Evolutionary conservation across 2,113 vertebrate species (phyloP).

Genomic region (Hucho hucho): DNA sequence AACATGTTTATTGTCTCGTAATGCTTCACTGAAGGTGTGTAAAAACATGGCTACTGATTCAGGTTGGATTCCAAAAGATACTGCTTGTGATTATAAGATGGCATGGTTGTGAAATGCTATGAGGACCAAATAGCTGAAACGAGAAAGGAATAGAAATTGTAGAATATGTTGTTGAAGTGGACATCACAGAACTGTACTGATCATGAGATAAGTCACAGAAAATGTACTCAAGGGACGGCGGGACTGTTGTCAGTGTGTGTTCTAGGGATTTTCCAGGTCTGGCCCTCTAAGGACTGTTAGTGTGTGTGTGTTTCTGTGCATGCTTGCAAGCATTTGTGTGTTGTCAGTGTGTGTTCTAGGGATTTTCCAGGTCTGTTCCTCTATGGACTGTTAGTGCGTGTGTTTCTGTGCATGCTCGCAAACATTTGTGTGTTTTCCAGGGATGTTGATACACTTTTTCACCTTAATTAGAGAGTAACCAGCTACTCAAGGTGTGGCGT

Average conservation of each 20-base stretch:
- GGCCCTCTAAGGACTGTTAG: background rate
- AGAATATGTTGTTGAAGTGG: background rate
- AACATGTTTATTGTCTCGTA: background rate
- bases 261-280: too few species aligned
- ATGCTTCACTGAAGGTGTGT: background rate
- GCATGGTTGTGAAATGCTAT: background rate
- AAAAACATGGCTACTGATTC: slow-evolving; percentile 3
- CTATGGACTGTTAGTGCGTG: background rate
- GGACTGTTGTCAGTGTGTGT: background rate
- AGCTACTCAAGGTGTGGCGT: background rate
- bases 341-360: background rate
- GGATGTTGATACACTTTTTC: background rate
- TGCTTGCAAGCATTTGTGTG: background rate
- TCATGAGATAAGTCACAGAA: too few species aligned
- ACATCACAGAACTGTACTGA: background rate
- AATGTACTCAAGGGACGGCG: too few species aligned
- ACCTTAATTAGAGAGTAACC: too few species aligned
- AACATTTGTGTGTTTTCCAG: background rate
- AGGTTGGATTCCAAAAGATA: background rate
- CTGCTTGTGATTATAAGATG: background rate
- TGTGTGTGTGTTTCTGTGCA: background rate
- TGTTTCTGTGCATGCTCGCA: background rate
- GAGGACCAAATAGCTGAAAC: background rate
- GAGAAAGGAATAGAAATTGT: background rate
- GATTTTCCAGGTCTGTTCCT: too few species aligned